A percentile compares a stretch with the other conserved stretches of the same genome.
These are phyloP conservation scores for Athene cunicularia DNA, from an alignment of 2,113 vertebrate species.

Conservation along the genomic window DNA sequence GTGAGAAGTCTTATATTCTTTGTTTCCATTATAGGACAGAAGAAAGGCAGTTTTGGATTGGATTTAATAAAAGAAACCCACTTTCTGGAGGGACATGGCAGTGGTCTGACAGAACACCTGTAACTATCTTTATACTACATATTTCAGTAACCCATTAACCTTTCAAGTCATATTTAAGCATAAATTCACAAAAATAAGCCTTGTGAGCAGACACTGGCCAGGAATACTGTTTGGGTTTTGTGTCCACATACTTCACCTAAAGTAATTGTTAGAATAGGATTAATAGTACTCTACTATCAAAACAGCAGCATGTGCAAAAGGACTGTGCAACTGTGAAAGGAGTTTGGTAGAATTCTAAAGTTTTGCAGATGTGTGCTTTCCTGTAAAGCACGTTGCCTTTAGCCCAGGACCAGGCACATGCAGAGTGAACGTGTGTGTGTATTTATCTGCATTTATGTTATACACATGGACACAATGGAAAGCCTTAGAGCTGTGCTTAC, in stretches of 20 bases:
- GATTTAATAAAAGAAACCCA: conserved; percentile 90
- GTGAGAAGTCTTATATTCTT: not conserved
- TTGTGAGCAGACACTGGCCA: not conserved
- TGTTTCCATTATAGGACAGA: conserved; percentile 72
- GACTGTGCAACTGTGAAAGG: not conserved
- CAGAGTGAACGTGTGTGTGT: not conserved
- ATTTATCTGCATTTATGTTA: not conserved
- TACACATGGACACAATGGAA: not conserved
- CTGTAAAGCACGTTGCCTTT: not conserved
- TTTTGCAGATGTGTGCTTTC: not conserved
- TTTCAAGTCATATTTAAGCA: not conserved
- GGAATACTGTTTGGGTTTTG: not conserved
- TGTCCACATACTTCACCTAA: not conserved
- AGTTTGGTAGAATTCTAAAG: not conserved
- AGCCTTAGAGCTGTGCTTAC: not conserved
- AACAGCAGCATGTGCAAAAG: not conserved
- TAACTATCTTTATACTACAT: conserved; percentile 67
- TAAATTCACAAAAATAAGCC: not conserved
- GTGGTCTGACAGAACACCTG: conserved; percentile 91
- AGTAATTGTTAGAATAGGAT: not conserved
- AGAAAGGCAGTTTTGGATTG: conserved; percentile 93
- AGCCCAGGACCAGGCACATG: not conserved
- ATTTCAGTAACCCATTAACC: not conserved
- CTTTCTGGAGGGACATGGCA: conserved; percentile 83
- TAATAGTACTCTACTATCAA: not conserved